Conservation (phyloP, 2,797 vertebrate species). For the Pseudomugil gertrudae region DNA sequence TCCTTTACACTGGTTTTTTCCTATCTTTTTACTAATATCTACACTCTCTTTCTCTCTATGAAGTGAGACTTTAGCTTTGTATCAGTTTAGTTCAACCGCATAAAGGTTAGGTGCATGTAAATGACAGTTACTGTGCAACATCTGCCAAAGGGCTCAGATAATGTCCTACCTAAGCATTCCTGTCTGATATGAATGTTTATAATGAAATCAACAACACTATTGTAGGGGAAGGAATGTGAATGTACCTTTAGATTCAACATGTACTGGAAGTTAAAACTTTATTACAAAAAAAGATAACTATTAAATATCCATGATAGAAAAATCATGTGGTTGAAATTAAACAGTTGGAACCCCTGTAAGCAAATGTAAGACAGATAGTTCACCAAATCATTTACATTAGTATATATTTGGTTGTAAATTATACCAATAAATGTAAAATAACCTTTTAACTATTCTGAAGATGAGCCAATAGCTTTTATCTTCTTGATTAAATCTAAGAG, state of each 20-base stretch:
- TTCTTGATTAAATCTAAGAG: neutral
- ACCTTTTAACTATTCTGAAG: neutral
- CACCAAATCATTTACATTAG: neutral
- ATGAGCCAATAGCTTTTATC: neutral
- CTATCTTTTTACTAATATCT: constrained; percentile 9
- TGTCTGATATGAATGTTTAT: constrained; percentile 11
- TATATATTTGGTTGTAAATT: neutral
- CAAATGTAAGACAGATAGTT: neutral
- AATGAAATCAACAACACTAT: constrained; percentile 17
- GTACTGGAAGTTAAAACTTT: neutral
- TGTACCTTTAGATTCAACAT: constrained; percentile 12
- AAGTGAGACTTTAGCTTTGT: constrained; percentile 48
- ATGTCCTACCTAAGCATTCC: constrained; percentile 33
- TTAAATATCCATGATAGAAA: constrained; percentile 1
- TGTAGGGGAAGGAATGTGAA: constrained; percentile 12
- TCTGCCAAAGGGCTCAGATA: constrained; percentile 35
- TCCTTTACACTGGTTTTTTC: constrained; percentile 36
- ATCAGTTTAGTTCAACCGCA: constrained; percentile 34
- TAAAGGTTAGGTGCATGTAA: constrained; percentile 52
- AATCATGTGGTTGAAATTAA: constrained; percentile 7
- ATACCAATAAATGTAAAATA: neutral
- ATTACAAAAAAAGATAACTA: constrained; percentile 14
- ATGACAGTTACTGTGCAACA: constrained; percentile 42
- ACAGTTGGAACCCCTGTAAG: constrained; percentile 10
- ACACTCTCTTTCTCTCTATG: constrained; percentile 15